A percentile compares a stretch with the other conserved stretches of the same genome.
Conservation (phyloP, 2,888 invertebrate genomes). For the Antheraea assamensis region DNA sequence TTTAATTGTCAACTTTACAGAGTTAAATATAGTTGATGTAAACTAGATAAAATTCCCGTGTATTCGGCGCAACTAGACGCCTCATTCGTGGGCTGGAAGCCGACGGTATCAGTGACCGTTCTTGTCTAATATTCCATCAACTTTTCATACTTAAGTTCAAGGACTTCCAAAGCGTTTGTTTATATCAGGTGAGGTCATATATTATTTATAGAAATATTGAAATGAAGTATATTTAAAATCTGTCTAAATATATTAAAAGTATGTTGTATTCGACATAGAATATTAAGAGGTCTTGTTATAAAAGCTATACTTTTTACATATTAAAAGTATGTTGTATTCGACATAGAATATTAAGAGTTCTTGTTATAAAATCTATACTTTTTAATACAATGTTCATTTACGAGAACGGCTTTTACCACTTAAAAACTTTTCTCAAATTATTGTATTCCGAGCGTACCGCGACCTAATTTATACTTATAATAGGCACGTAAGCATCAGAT, state of each 20-base stretch:
- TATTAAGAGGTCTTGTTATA: slow-evolving; percentile 7
- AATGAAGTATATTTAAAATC: too few relatives aligned
- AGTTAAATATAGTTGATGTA: slow-evolving; percentile 64
- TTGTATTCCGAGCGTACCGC: background rate
- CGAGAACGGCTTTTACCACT: slow-evolving; percentile 16
- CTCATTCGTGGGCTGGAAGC: slow-evolving; percentile 63
- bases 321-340: background rate
- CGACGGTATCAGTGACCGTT: slow-evolving; percentile 48
- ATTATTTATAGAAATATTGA: slow-evolving; percentile 22
- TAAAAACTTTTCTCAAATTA: slow-evolving; percentile 19
- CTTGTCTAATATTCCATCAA: slow-evolving; percentile 39
- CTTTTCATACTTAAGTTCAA: slow-evolving; percentile 65
- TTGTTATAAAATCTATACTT: slow-evolving; percentile 10
- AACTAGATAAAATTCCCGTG: slow-evolving; percentile 67
- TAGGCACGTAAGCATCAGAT: slow-evolving; percentile 6
- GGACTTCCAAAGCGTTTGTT: slow-evolving; percentile 52
- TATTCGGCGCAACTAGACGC: slow-evolving; percentile 49
- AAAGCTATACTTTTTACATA: background rate
- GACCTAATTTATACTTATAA: slow-evolving; percentile 16
- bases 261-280: background rate
- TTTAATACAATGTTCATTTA: slow-evolving; percentile 16
- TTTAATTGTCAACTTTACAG: slow-evolving; percentile 53
- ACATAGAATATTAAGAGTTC: slow-evolving; percentile 3
- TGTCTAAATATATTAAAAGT: background rate
- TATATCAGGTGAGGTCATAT: slow-evolving; percentile 51